Percentiles rank a stretch among this genome's conserved stretches.
phyloP scores from a whole-genome alignment of 2,797 vertebrate genomes.

The Kryptolebias ocellatus region DNA sequence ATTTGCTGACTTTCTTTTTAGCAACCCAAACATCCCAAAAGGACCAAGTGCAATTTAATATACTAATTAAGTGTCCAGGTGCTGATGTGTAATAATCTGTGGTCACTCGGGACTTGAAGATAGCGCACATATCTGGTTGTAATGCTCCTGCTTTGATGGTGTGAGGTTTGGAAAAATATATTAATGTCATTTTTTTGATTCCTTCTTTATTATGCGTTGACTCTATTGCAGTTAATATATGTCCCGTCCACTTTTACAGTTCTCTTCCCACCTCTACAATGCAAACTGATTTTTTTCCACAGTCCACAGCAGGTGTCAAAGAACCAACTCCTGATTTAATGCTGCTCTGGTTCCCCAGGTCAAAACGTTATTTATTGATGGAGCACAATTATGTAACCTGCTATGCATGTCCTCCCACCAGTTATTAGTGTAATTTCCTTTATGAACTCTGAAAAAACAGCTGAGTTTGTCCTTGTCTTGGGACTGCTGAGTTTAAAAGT shows the following conservation, averaged over 20 bases:
- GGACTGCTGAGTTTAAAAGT: slow-evolving; percentile 39
- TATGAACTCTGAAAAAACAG: slow-evolving; percentile 31
- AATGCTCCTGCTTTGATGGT: slow-evolving; percentile 15
- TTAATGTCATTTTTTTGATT: neutral
- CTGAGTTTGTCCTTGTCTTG: slow-evolving; percentile 19
- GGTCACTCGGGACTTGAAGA: slow-evolving; percentile 37
- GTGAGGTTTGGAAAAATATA: slow-evolving; percentile 1
- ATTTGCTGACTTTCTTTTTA: slow-evolving; percentile 41
- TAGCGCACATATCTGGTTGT: slow-evolving; percentile 10
- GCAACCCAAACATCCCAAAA: slow-evolving; percentile 7
- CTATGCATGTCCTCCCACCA: slow-evolving; percentile 51
- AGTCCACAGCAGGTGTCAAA: slow-evolving; percentile 54
- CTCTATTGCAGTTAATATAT: neutral
- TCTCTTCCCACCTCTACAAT: neutral
- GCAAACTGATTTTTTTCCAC: slow-evolving; percentile 64
- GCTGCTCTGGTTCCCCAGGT: slow-evolving; percentile 69
- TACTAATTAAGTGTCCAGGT: slow-evolving; percentile 52
- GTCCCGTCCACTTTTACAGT: slow-evolving; percentile 17
- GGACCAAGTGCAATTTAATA: slow-evolving; percentile 18
- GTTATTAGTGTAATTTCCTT: slow-evolving; percentile 72
- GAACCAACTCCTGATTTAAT: slow-evolving; percentile 48
- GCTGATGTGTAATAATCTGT: slow-evolving; percentile 40
- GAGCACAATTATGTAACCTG: slow-evolving; percentile 71
- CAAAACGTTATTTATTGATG: slow-evolving; percentile 73
- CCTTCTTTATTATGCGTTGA: slow-evolving; percentile 15